Base-by-base conservation (phyloP, 2,113 vertebrate species). In the Neodontobutis hainanensis region DNA sequence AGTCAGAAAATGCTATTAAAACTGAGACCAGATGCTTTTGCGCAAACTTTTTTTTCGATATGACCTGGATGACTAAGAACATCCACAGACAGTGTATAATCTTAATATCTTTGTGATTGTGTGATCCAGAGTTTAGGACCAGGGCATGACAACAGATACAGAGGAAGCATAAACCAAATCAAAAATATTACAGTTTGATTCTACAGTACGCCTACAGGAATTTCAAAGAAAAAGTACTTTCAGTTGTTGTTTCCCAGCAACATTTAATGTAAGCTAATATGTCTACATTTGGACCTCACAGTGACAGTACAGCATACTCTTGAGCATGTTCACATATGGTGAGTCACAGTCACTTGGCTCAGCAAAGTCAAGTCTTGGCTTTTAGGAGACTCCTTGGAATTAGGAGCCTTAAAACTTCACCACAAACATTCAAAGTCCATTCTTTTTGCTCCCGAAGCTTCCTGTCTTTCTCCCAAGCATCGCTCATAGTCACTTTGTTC, bases 351-450 rank as follows among this genome's bases (percentile, higher is more conserved):
- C 56, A 58, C 16, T 58, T 43, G 56, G 38, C 15, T 43, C 15
- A n/a, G 40, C 9, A 40, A 43, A 8, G 15, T 42, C 38, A 10
- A 43, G 15, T 43, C 15, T 43, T 58, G 56, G 56, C 36, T 58
- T 58, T 11, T 15, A 36, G 38, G 5, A 15, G 38, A 58, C 38
- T 15, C 56, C 42, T 8, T 58, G 56, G 56, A 58, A 40, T 58
- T 58, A 43, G n/a, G 56, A 19, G 40, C 15, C 38, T 43, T 40
- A 16, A 40, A 43, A 58, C 16, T 58, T 58, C 55, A 58, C 38
- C 40, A 19, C 56, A 58, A 43, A 43, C 42, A 58, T 58, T 58
- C 56, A 16, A 5, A 50, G 15, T 50, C 8, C 7, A 19, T 58
- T 58, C 36, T 5, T 58, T 16, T 10, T 15, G 5, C n/a, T 58